These are phyloP conservation scores for Cylas formicarius DNA, from an alignment of 1,140 invertebrate genomes.

Conservation along the genomic window DNA sequence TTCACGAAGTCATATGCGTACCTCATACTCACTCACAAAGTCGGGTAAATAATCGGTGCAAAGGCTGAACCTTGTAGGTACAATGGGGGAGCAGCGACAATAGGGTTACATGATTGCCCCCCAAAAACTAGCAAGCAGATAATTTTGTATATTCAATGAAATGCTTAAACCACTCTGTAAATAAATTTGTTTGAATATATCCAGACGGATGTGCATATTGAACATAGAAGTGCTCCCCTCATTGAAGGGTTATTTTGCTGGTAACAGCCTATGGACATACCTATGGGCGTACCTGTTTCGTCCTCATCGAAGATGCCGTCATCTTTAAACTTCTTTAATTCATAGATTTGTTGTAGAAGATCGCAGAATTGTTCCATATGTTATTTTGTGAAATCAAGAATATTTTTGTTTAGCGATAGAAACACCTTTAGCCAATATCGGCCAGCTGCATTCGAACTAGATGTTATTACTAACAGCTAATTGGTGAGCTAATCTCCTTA, in stretches of 20 bases:
- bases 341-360: constrained; percentile 1
- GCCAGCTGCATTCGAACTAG: constrained; percentile 3
- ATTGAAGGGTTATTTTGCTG: constrained; percentile 28
- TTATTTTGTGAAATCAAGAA: constrained; percentile 9
- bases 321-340: constrained; percentile 24
- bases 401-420: constrained; percentile 1
- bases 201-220: constrained; percentile 34
- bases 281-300: constrained; percentile 35
- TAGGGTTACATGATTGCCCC: constrained; percentile 25
- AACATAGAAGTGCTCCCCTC: constrained; percentile 34
- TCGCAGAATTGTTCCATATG: constrained; percentile 13
- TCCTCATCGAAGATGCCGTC: constrained; percentile 39
- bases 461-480: constrained; percentile 11
- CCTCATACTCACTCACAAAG: constrained; percentile 19
- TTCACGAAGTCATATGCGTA: constrained; percentile 26
- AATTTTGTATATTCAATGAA: constrained; percentile 8
- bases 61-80: constrained; percentile 39
- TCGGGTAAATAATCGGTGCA: constrained; percentile 35
- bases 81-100: constrained; percentile 37
- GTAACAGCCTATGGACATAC: constrained; percentile 33
- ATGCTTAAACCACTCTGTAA: constrained; percentile 2
- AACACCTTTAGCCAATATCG: constrained; percentile 5
- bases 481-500: constrained; percentile 8
- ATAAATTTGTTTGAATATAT: constrained; percentile 28
- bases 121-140: constrained; percentile 3